phyloP scores from a whole-genome alignment of 1,140 invertebrate genomes.

The Drosophila micromelanica region DNA sequence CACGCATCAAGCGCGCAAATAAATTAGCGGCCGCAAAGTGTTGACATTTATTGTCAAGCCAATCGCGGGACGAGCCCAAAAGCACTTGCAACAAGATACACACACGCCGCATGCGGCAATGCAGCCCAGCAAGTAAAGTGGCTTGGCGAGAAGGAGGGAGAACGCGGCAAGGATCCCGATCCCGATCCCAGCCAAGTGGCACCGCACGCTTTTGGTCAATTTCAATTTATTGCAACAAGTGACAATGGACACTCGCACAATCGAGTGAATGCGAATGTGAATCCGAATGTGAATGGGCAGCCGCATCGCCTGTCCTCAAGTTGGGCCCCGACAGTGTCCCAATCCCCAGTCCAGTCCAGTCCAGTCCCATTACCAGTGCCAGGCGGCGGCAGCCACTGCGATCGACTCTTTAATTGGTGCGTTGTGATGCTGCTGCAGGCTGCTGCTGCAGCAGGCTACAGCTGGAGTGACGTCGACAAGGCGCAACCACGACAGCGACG shows the following conservation, averaged over 20 bases:
- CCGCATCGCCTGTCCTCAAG: conserved; percentile 17
- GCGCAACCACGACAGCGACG: conserved; percentile 40
- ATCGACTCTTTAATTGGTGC: conserved; percentile 52
- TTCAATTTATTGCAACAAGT: conserved; percentile 53
- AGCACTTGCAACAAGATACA: conserved; percentile 41
- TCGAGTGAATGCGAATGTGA: conserved; percentile 28
- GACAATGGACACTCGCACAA: conserved; percentile 51
- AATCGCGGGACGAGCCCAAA: conserved; percentile 17
- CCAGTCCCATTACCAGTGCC: background rate
- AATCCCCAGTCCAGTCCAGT: background rate
- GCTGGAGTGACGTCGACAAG: conserved; percentile 48
- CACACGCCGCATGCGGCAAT: conserved; percentile 22
- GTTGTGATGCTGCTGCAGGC: conserved; percentile 6
- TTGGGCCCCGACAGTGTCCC: conserved; percentile 23
- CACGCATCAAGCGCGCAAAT: conserved; percentile 48
- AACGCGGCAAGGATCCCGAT: background rate
- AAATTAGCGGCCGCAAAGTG: conserved; percentile 52
- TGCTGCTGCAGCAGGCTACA: background rate
- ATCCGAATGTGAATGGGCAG: conserved; percentile 13
- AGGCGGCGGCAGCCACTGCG: conserved; percentile 11
- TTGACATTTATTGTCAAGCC: conserved; percentile 53
- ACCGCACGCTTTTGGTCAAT: conserved; percentile 47
- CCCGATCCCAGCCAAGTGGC: conserved; percentile 17
- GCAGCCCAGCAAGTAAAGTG: conserved; percentile 12
- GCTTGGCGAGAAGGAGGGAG: background rate